A percentile compares a stretch with the other conserved stretches of the same genome.
Evolutionary conservation across 2,888 invertebrate species (phyloP).

Genomic region (Pyrrhosoma nymphula): DNA sequence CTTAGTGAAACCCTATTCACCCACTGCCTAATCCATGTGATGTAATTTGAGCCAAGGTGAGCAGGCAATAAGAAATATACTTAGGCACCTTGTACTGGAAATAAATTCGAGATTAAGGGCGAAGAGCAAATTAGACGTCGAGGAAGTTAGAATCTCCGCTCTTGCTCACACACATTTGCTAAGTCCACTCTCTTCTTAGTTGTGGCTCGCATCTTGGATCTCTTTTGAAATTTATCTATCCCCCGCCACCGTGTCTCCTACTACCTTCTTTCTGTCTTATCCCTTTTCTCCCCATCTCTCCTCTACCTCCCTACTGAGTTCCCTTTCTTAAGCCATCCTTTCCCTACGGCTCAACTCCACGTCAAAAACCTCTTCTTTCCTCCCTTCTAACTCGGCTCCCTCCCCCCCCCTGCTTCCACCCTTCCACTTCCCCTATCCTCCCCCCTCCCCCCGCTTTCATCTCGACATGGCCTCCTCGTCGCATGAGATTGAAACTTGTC

Average conservation of each 20-base stretch:
- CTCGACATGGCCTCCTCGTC: conserved; percentile 26
- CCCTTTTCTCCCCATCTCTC: not conserved
- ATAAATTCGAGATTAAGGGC: not conserved
- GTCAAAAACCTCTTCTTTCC: not conserved
- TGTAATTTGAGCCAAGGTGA: not conserved
- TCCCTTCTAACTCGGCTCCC: not conserved
- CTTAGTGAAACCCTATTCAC: too few relatives aligned
- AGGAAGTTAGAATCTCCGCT: not conserved
- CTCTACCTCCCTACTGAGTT: not conserved
- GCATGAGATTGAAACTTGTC: conserved; percentile 50
- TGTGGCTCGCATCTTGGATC: not conserved
- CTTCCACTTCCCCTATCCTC: not conserved
- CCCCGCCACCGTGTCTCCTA: not conserved
- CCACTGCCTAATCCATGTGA: not conserved
- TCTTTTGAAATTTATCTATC: not conserved
- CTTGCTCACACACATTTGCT: not conserved
- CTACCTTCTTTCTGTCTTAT: not conserved
- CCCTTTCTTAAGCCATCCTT: not conserved
- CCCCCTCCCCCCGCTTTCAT: not conserved
- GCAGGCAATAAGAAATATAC: not conserved
- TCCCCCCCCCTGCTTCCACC: not conserved
- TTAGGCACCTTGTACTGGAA: not conserved
- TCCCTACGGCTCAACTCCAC: not conserved
- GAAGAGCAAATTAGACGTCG: not conserved
- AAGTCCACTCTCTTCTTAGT: not conserved